Evolutionary conservation across 2,113 vertebrate genomes (phyloP).

Genomic region (Formicarius rufipectus): DNA sequence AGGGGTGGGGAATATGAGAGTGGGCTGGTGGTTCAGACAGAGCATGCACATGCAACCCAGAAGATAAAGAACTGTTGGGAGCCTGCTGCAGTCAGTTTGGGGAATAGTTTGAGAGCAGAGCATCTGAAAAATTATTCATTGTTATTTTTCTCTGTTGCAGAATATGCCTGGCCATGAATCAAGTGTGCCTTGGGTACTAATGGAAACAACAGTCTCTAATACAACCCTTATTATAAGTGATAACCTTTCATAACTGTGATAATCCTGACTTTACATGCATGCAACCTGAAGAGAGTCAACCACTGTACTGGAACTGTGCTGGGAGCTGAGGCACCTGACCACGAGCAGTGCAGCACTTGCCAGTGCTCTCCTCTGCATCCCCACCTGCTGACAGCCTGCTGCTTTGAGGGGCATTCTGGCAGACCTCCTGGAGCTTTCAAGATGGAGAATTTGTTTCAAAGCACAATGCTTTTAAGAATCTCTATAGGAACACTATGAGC

Average conservation of each 20-base stretch:
- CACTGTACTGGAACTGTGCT: not conserved
- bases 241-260: not conserved
- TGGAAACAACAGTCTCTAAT: not conserved
- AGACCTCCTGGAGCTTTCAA: not conserved
- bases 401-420: not conserved
- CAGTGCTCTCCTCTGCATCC: not conserved
- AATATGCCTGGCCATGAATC: conserved; percentile 71
- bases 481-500: conserved; percentile 1
- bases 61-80: not conserved
- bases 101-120: not conserved
- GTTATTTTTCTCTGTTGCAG: conserved; percentile 54
- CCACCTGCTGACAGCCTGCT: not conserved
- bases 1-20: not conserved
- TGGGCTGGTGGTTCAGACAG: not conserved
- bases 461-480: not conserved
- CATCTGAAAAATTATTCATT: not conserved
- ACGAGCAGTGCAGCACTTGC: not conserved
- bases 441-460: conserved; percentile 2
- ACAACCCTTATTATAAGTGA: not conserved
- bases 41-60: fast-evolving
- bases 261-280: not conserved
- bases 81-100: not conserved
- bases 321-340: not conserved
- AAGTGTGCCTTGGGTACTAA: conserved; percentile 72
- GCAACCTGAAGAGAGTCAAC: not conserved